Base-by-base conservation (phyloP, 1,140 invertebrate genomes). In the Acromyrmex echinatior region DNA sequence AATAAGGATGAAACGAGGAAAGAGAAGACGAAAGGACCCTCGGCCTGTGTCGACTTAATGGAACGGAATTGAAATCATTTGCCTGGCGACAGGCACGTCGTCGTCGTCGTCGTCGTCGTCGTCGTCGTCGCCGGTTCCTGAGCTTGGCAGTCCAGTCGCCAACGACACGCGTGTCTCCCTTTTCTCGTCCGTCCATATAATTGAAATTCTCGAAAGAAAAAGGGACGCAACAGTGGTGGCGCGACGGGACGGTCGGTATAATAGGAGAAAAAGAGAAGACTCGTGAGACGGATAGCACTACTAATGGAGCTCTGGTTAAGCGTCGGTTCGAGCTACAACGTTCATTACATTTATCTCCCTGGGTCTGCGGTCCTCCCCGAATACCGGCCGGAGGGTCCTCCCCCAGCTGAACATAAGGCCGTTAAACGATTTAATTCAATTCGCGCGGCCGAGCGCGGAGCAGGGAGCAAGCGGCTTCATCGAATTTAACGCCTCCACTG, bases 351-450 rank as follows among this genome's bases (percentile, higher is more conserved):
- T 94, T 94, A 94, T 94, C 94, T 92, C 91, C 86, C 89, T 88
- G 88, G 87, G 90, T 90, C 92, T 93, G 93, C 74, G 93, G 93
- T 94, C 91, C 92, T 92, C 91, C 92, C 92, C 93, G 91, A 94
- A 94, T 92, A 89, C 88, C 87, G 88, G 80, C 73, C 88, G 91
- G 92, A 93, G 93, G 94, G 93, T 93, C 92, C 87, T 90, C 88
- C 94, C 94, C 91, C 87, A 88, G 93, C 93, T 88, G 92, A 94
- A 94, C 93, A 93, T 93, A 94, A 95, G 95, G 93, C 92, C 91
- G 94, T 95, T 95, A 94, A 95, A 95, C 94, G 94, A 94, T 95
- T 95, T 95, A 95, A 95, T 95, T 95, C 94, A 92, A 95, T 95
- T 94, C 90, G 91, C 86, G 89, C 85, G 90, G 85, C 16, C 80